Percentiles rank a stretch among this genome's conserved stretches.
These are phyloP conservation scores for Tretioscincus oriximinensis DNA, from an alignment of 2,113 vertebrate genomes.

Conservation along the genomic window DNA sequence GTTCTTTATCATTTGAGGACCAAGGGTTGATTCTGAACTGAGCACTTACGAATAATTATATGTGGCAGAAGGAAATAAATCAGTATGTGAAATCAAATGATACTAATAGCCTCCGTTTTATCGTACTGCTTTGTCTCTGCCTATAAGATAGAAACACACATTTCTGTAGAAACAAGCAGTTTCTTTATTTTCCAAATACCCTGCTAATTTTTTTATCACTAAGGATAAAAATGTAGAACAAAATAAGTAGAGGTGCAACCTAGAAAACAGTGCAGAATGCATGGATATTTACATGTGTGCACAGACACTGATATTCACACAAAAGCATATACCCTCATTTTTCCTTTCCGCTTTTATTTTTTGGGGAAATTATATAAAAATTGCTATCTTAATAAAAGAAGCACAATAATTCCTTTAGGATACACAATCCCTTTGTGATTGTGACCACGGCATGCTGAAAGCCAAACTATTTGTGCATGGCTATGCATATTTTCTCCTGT, in stretches of 20 bases:
- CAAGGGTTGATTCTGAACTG: neutral
- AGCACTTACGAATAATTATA: constrained; percentile 17
- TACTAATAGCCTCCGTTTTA: constrained; percentile 42
- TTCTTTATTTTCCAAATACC: constrained; percentile 68
- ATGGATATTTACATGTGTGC: constrained; percentile 38
- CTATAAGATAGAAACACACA: constrained; percentile 41
- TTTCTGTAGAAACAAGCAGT: constrained; percentile 56
- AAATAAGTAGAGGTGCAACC: constrained; percentile 58
- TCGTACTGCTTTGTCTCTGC: constrained; percentile 38
- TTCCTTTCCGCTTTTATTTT: no score
- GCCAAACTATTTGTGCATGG: neutral
- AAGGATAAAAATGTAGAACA: constrained; percentile 66
- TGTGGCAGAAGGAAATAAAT: constrained; percentile 45
- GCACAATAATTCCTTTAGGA: neutral
- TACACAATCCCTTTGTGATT: neutral
- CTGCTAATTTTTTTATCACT: constrained; percentile 62
- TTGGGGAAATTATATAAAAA: constrained; percentile 46
- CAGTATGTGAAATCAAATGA: constrained; percentile 44
- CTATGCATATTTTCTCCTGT: constrained; percentile 2
- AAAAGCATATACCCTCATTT: no score
- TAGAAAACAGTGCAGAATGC: constrained; percentile 65
- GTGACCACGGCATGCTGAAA: neutral
- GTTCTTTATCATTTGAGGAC: neutral
- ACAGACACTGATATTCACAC: constrained; percentile 56
- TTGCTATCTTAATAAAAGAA: constrained; percentile 26